Conservation (phyloP, 1,140 invertebrate genomes). For the Hylaeus volcanicus region DNA sequence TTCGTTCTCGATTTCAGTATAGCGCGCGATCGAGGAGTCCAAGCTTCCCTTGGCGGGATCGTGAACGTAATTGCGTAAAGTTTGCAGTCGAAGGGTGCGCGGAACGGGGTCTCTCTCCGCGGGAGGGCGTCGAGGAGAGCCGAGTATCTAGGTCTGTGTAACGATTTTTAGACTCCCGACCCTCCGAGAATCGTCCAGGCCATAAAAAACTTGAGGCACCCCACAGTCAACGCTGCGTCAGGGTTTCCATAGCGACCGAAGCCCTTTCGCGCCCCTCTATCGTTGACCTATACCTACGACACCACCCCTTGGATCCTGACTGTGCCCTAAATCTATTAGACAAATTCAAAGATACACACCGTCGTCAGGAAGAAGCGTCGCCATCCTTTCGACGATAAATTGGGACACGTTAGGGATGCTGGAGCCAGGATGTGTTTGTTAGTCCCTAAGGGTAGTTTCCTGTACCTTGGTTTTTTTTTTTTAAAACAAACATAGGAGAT, state of each 20-base stretch:
- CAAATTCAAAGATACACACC: slow-evolving; percentile 44
- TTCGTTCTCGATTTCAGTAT: neutral
- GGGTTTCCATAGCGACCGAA: slow-evolving; percentile 74
- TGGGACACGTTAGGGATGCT: neutral
- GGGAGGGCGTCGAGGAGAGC: slow-evolving; percentile 30
- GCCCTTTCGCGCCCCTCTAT: slow-evolving; percentile 69
- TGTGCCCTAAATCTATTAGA: slow-evolving; percentile 55
- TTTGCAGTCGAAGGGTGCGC: slow-evolving; percentile 24
- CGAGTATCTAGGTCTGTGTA: slow-evolving; percentile 74
- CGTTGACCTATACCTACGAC: slow-evolving; percentile 51
- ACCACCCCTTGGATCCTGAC: slow-evolving; percentile 43
- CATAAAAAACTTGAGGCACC: slow-evolving; percentile 75
- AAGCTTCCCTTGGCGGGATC: neutral
- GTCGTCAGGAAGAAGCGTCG: slow-evolving; percentile 23
- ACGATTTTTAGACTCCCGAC: slow-evolving; percentile 75
- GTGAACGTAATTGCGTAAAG: slow-evolving; percentile 38
- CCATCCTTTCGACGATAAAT: slow-evolving; percentile 23
- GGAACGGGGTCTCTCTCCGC: slow-evolving; percentile 1
- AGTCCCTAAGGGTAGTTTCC: too few species aligned
- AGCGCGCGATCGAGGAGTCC: neutral
- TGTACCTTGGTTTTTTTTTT: too few species aligned
- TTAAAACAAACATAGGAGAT: too few species aligned
- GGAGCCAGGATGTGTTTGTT: too few species aligned
- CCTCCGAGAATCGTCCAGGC: slow-evolving; percentile 71
- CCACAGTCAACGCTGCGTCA: slow-evolving; percentile 67